These are phyloP conservation scores for Oscarella lobularis DNA, from an alignment of 37 sponge, comb jelly and placozoan species.

Conservation along the genomic window DNA sequence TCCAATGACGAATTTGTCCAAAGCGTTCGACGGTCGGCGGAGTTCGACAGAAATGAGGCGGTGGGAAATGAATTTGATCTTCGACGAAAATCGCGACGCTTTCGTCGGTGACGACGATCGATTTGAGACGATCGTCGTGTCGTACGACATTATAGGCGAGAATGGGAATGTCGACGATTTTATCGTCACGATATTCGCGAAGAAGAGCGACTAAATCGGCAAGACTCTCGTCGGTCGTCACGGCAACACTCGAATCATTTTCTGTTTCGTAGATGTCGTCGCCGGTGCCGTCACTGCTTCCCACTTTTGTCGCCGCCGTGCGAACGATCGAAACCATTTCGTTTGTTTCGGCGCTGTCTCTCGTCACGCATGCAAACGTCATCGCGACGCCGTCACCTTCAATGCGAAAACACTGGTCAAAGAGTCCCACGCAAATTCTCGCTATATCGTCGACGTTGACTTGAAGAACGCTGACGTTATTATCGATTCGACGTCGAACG, in stretches of 20 bases:
- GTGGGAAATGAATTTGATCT: background rate
- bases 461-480: background rate
- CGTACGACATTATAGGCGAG: background rate
- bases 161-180: background rate
- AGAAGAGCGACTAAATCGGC: background rate
- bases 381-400: background rate
- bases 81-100: background rate
- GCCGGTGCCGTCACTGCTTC: background rate
- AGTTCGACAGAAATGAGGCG: background rate
- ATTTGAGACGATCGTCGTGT: no score
- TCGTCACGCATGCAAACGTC: background rate
- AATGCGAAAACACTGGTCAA: background rate
- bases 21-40: background rate
- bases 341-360: background rate
- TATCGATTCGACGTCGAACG: no score
- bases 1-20: background rate
- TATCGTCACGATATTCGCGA: background rate
- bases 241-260: background rate
- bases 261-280: no score
- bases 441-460: background rate
- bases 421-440: background rate
- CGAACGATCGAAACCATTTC: background rate
- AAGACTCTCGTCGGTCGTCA: background rate
- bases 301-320: background rate
- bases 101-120: background rate